These are phyloP conservation scores for Hymenopus coronatus DNA, from an alignment of 2,888 invertebrate species.

Conservation along the genomic window DNA sequence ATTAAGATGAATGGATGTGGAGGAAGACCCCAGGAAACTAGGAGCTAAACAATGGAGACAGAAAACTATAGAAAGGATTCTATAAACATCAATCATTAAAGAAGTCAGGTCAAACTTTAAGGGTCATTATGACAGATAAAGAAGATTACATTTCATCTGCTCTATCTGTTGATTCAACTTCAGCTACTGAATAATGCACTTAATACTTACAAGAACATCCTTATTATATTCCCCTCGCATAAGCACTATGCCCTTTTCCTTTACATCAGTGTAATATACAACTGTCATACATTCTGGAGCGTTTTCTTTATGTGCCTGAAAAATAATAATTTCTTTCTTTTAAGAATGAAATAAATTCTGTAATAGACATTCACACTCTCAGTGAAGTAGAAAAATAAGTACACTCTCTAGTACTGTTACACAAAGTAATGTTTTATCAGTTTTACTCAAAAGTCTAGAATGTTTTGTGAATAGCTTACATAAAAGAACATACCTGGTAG, in stretches of 20 bases:
- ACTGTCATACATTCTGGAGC: constrained; percentile 83
- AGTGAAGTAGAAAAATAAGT: neutral
- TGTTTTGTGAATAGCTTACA: neutral
- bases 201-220: constrained; percentile 57
- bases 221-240: constrained; percentile 86
- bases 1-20: no score
- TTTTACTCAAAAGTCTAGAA: neutral
- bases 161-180: no score
- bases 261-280: constrained; percentile 73
- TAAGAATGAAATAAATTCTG: neutral
- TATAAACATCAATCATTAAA: no score
- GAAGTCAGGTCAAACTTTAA: no score
- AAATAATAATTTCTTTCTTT: neutral
- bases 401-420: neutral
- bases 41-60: no score
- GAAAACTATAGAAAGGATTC: no score
- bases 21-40: no score
- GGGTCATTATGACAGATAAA: no score
- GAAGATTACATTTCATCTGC: no score
- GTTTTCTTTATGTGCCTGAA: constrained; percentile 77
- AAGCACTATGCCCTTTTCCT: constrained; percentile 69
- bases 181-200: neutral
- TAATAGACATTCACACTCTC: no score
- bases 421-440: neutral
- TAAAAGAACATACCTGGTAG: constrained; percentile 61